Percentiles rank a stretch among this genome's conserved stretches.
Evolutionary conservation across 2,888 invertebrate genomes (phyloP).

Genomic region (Leptopilina syphax): DNA sequence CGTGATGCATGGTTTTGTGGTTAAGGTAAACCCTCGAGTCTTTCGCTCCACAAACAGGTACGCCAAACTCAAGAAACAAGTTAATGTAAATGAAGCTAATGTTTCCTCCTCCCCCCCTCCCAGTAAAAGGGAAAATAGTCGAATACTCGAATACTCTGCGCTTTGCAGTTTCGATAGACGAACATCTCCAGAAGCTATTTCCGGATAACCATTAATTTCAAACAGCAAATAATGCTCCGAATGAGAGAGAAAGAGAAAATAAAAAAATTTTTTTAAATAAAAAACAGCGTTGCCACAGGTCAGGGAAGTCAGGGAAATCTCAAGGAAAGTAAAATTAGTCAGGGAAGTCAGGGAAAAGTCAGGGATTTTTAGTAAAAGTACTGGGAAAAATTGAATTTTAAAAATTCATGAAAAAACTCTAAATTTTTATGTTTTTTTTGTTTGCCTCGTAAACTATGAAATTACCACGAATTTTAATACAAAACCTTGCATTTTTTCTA

Average conservation of each 20-base stretch:
- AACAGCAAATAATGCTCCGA: neutral
- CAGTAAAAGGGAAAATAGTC: slow-evolving; percentile 15
- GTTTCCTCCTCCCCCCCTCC: neutral
- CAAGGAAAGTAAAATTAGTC: too few relatives aligned
- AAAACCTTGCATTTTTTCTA: too few relatives aligned
- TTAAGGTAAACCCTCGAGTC: neutral
- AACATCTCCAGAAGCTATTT: slow-evolving; percentile 25
- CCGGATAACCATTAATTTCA: slow-evolving; percentile 29
- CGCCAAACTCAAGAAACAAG: slow-evolving; percentile 14
- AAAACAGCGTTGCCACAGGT: too few relatives aligned
- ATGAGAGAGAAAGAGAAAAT: neutral
- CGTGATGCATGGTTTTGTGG: slow-evolving; percentile 7
- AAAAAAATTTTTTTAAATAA: too few relatives aligned
- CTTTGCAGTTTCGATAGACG: slow-evolving; percentile 15
- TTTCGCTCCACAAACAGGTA: slow-evolving; percentile 14
- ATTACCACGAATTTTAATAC: too few relatives aligned
- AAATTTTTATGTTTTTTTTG: too few relatives aligned
- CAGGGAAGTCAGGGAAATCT: too few relatives aligned
- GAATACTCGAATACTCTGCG: neutral
- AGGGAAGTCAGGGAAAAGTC: too few relatives aligned
- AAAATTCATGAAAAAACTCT: too few relatives aligned
- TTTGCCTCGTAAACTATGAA: too few relatives aligned
- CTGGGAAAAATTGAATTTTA: too few relatives aligned
- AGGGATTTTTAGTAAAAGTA: too few relatives aligned
- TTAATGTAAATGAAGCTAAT: slow-evolving; percentile 38